Evolutionary conservation across 30 jellyfish, hydroid and myxozoan genomes (phyloP), one percentile per base, ranked within the genome.

Genomic region (Rhopilema esculentum): DNA sequence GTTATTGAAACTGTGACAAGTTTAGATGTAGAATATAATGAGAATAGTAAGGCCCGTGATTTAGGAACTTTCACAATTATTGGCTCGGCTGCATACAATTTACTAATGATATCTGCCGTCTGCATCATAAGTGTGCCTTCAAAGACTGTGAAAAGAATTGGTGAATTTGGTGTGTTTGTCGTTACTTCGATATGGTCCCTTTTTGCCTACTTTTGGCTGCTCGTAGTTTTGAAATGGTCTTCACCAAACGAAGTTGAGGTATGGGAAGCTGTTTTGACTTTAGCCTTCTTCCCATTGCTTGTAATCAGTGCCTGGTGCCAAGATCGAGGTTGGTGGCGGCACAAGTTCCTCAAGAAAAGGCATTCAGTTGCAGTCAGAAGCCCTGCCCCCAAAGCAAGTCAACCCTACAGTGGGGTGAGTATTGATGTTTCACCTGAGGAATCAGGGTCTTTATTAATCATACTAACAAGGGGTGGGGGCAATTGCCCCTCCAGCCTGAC

Each of bases 271-370:
- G 72, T 80, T 0, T 63, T 88, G 69, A 93, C 98, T 8, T 83
- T 93, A 29, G 70, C 83, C 8, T 93, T 79, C 80, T 93, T 93
- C 70, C 98, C 98, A 0, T 50, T 88, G 71, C 93, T 93, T 18
- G 98, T 93, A 8, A 50, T 88, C 21, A 82, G 93, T 50, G 98
- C 98, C 0, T 93, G 97, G 97, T 82, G 88, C 25, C 98, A 93
- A 62, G 97, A 93, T 63, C 88, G 85, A 24, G 97, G 98, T 4
- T 93, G 98, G 97, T 93, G 97, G 97, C 51, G 73, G 61, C 92
- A 81, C 28, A 89, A 80, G 33, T 64, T 80, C 21, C n/a, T 49
- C 57, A 85, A 26, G 27, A 64, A 57, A 51, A 25, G 83, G 71
- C 93, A 77, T 8, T 53, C 87, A 9, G 93, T 80, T 29, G 74